These are phyloP conservation scores for Melipona bicolor DNA, from an alignment of 2,888 invertebrate species.

Conservation along the genomic window DNA sequence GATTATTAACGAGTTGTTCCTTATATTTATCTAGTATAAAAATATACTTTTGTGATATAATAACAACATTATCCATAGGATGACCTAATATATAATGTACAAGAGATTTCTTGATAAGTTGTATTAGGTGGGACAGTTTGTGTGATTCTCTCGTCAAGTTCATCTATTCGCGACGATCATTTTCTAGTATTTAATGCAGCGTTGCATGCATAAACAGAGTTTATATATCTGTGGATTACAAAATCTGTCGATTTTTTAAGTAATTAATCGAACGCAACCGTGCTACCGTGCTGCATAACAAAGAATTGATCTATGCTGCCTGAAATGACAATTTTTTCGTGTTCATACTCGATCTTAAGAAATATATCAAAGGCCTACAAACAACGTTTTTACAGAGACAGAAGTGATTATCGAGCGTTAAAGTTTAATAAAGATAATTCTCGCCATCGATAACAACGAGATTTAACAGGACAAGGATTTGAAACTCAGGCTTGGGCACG, in stretches of 20 bases:
- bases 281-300: background rate
- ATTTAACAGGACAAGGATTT: background rate
- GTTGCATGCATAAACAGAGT: background rate
- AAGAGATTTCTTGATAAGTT: background rate
- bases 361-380: background rate
- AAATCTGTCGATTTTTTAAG: background rate
- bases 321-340: slow-evolving; percentile 3
- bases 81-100: background rate
- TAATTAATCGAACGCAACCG: background rate
- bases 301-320: slow-evolving; percentile 33
- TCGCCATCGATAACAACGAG: background rate
- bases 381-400: background rate
- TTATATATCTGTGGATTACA: background rate
- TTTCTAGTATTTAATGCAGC: slow-evolving; percentile 40
- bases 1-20: no score
- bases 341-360: slow-evolving; percentile 17
- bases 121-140: background rate
- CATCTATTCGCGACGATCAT: slow-evolving; percentile 4
- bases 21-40: no score
- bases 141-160: slow-evolving; percentile 12
- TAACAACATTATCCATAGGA: no score
- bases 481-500: no score
- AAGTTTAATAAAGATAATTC: background rate
- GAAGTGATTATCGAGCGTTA: background rate
- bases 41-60: no score